Conservation (phyloP, 2,888 invertebrate species). For the Agapostemon virescens region DNA sequence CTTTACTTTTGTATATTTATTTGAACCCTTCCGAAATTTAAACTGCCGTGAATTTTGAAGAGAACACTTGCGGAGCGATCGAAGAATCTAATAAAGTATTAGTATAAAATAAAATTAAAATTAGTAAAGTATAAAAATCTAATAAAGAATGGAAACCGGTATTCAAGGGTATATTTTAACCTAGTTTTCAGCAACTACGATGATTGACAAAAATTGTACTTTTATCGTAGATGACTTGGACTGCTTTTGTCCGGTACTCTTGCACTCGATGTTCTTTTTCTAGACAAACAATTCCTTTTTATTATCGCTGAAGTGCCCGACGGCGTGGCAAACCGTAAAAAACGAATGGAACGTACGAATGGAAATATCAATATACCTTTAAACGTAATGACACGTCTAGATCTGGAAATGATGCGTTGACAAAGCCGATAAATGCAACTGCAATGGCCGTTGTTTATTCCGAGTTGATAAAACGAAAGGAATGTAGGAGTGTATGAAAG, state of each 20-base stretch:
- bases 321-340: not conserved
- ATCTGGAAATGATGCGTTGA: not conserved
- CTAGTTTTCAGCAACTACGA: no score
- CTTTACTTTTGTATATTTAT: not conserved
- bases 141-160: no score
- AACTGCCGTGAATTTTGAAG: not conserved
- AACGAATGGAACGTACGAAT: not conserved
- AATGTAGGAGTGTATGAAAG: no score
- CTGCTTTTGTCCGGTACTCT: not conserved
- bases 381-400: not conserved
- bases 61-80: no score
- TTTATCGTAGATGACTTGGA: not conserved
- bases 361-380: not conserved
- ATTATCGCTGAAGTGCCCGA: not conserved
- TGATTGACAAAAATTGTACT: no score
- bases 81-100: no score
- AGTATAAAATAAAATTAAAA: no score
- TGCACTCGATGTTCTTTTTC: not conserved
- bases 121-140: no score
- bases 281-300: not conserved
- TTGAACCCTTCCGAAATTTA: not conserved
- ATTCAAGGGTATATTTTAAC: no score
- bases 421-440: not conserved
- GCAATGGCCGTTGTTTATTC: no score
- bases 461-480: not conserved